A percentile compares a stretch with the other conserved stretches of the same genome.
phyloP scores from a whole-genome alignment of 1,140 invertebrate genomes.

The Drosophila seguyi region DNA sequence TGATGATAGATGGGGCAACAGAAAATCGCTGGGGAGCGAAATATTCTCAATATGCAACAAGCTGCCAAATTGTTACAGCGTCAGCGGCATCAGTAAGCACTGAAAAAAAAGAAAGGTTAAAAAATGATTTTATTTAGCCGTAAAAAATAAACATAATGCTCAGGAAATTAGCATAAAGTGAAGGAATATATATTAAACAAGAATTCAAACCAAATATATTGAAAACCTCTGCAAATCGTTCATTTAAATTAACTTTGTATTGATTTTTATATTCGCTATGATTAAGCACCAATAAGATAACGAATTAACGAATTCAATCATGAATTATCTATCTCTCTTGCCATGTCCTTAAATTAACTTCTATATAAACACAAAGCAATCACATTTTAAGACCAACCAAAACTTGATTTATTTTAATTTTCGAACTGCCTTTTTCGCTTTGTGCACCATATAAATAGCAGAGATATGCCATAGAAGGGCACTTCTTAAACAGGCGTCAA shows the following conservation, averaged over 20 bases:
- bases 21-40: not conserved
- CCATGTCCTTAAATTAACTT: not conserved
- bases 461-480: slow-evolving; percentile 4
- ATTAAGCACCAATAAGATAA: not conserved
- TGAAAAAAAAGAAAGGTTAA: not conserved
- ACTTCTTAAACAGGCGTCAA: slow-evolving; percentile 40
- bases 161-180: too few species aligned
- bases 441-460: slow-evolving; percentile 12
- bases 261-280: not conserved
- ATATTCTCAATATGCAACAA: slow-evolving; percentile 66
- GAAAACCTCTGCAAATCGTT: not conserved
- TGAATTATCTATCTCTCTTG: too few species aligned
- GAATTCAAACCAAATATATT: not conserved
- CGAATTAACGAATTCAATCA: not conserved
- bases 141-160: too few species aligned
- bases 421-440: too few species aligned
- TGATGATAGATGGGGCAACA: slow-evolving; percentile 43
- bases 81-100: slow-evolving; percentile 7
- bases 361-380: not conserved
- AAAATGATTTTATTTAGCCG: not conserved
- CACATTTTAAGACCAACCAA: not conserved
- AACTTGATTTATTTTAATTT: not conserved
- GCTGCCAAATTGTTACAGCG: slow-evolving; percentile 51
- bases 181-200: too few species aligned
- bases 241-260: not conserved